Evolutionary conservation across 1,140 invertebrate genomes (phyloP), one percentile per base, ranked within the genome.

Genomic region (Pseudomyrmex cubaensis): DNA sequence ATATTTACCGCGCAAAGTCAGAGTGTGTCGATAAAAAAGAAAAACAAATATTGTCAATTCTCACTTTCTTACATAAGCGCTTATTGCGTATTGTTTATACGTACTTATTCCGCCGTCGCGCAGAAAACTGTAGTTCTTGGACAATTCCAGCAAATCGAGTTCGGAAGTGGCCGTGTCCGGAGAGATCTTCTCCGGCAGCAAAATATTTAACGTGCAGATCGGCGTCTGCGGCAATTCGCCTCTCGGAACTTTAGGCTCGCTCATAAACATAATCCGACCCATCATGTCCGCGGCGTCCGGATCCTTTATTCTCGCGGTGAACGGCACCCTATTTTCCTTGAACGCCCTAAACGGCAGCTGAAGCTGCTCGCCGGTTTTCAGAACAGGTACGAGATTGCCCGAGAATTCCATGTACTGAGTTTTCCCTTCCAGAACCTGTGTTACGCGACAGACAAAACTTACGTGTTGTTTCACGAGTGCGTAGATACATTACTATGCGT

Each of bases 221-320:
- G 98, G 98, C 8, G 96, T 97, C 92, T 98, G 98, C 20, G 97
- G 96, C 52, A 97, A 96, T 90, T 98, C 97, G 54, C 98, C 97
- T 88, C 98, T 96, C 7, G 96, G 95, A 89, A 97, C 97, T 95
- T 98, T 98, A 0, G 98, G 97, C 93, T 99, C 98, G 88, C 97
- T 97, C 98, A 99, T 99, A 92, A 99, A 99, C 87, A 98, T 97
- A 74, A 99, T 96, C 70, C 98, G 95, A 12, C 98, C 98, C 86
- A 94, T 92, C 91, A 92, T 93, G 44, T 94, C 94, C 13, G 97
- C 95, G 1, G 97, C 95, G 83, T 97, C 97, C 13, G 96, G 96
- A 93, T 99, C 98, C 90, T 98, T 97, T 62, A 99, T 96, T 82
- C 98, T 95, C 9, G 98, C 97, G 1, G 97, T 97, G 92, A 98